phyloP scores from a whole-genome alignment of 2,888 invertebrate genomes.

The Rhingia campestris region DNA sequence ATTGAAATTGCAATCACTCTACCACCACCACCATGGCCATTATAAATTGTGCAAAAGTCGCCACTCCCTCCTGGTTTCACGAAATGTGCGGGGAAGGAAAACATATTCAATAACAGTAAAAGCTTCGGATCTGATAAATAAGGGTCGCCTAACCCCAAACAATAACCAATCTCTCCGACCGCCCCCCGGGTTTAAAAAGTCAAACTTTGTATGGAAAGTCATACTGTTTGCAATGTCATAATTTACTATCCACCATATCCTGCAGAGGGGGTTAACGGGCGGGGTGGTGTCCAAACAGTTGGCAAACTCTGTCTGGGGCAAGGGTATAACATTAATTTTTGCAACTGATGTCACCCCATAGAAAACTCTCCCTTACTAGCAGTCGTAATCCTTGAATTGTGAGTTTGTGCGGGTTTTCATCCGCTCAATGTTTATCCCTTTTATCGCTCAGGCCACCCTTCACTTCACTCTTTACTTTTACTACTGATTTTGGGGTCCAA shows the following conservation, averaged over 20 bases:
- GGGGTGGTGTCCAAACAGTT: background rate
- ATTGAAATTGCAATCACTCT: conserved; percentile 44
- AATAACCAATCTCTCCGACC: background rate
- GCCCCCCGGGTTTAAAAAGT: conserved; percentile 52
- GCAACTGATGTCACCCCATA: conserved; percentile 53
- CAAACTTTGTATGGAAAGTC: conserved; percentile 56
- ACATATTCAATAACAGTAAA: conserved; percentile 8
- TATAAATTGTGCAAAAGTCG: conserved; percentile 40
- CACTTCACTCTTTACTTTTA: conserved; percentile 54
- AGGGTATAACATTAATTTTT: conserved; percentile 61
- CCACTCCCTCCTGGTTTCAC: conserved; percentile 42
- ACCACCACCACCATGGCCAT: background rate
- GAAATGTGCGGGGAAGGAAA: background rate
- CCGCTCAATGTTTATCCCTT: conserved; percentile 23
- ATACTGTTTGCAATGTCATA: conserved; percentile 63
- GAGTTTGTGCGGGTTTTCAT: conserved; percentile 21
- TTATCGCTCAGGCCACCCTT: conserved; percentile 23
- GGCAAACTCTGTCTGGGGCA: conserved; percentile 30
- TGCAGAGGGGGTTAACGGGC: background rate
- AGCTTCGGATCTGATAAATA: conserved; percentile 1
- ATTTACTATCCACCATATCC: conserved; percentile 47
- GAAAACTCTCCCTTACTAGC: conserved; percentile 26
- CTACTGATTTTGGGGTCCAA: conserved; percentile 45
- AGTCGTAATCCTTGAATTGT: conserved; percentile 47
- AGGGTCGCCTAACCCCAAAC: conserved; percentile 32